Evolutionary conservation across 2,797 vertebrate species (phyloP), one percentile per base, ranked within the genome.

Genomic region (Apodemus agrarius): DNA sequence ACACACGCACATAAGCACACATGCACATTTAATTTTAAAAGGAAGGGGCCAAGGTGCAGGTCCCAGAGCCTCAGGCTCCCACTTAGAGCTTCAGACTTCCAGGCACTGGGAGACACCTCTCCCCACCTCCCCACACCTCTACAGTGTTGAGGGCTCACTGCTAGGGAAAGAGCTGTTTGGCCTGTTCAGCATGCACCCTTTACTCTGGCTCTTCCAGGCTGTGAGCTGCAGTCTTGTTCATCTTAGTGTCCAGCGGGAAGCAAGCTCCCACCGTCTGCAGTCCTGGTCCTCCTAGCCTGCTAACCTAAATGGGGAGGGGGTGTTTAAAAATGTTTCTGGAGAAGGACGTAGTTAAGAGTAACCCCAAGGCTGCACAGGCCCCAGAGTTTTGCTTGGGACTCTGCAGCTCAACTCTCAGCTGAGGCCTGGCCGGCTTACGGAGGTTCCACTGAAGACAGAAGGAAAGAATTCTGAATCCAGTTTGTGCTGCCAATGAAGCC

Each of bases 401-500:
- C 1, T 24, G 43, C 6, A 63, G 69, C 61, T 57, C 43, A 26
- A 24, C 46, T 67, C 90, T 92, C 57, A 59, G 72, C 49, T 89
- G 74, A 95, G 31, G 12, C 67, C 59, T 84, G 31, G 43, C 65
- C 34, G 40, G 2, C 40, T 87, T 82, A 79, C 75, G 52, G 52
- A 76, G 49, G 76, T 88, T 57, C 91, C 61, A 16, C 12, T 11
- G 74, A 92, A 57, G 37, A 67, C 65, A 75, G 52, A 90, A 83
- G 37, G 13, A 65, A 96, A 83, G 54, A 96, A 95, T 82, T 85
- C 81, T 83, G 65, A 93, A 94, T 75, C 67, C 81, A 26, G 54
- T 83, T 92, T 61, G 83, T 94, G 22, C 79, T 90, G 95, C 82
- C 95, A 94, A 79, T 63, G 93, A 96, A 63, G 54, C 82, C 92